Base-by-base conservation (phyloP, 1,140 invertebrate genomes). In the Solenopsis invicta region DNA sequence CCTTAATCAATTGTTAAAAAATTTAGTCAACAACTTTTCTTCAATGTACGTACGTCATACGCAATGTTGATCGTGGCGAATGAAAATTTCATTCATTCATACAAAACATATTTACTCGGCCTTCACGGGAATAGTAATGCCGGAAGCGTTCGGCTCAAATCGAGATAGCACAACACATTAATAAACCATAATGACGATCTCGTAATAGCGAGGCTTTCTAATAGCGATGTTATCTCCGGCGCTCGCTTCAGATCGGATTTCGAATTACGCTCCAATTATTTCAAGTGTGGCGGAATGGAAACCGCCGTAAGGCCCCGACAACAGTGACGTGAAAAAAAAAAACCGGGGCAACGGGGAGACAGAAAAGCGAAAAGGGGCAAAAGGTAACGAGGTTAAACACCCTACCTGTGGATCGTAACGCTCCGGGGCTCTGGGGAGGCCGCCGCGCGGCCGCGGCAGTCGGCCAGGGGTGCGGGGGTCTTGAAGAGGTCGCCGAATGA, bases 401-500 rank as follows among this genome's bases (percentile, higher is more conserved):
- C 86, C 89, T 92, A 95, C 94, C 94, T 95, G 94, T 92, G 91
- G 89, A 91, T 88, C 59, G 92, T 88, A 84, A 92, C 86, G 69
- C 12, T 75, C 10, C 93, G 92, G 24, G 92, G 87, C 72, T 95
- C 93, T 37, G 93, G 90, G 12, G 94, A 92, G n/a, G 93, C 87
- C 12, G 92, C 92, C 12, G 92, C 82, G 13, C 93, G 87, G 34
- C 92, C 91, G 16, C 93, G 91, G 52, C 91, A 91, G 87, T 93
- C 93, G 0, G 56, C 67, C 34, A 88, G 59, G 24, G 91, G 85
- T 37, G 91, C 74, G 74, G 94, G 94, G 45, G 94, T 93, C 90
- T 95, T 95, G 59, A 95, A 90, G 50, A 95, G 91, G 87, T 95
- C 94, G 87, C 92, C 94, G 34, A 93, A 93, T 9, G 94, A 95